Percentiles rank a stretch among this genome's conserved stretches.
Conservation (phyloP, 2,888 invertebrate species). For the Myopa testacea region DNA sequence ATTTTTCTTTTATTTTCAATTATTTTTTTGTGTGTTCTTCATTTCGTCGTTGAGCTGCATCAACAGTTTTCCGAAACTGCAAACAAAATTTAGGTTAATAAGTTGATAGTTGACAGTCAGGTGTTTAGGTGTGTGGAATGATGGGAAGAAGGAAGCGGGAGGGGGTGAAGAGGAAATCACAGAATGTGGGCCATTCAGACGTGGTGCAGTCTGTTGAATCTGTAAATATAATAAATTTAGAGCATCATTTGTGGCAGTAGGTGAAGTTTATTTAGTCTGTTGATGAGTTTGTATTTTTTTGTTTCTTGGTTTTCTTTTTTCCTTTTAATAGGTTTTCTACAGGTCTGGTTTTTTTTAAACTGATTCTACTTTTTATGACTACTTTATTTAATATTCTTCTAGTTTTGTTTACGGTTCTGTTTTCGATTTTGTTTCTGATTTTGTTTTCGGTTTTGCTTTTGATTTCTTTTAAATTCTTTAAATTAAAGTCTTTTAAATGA, state of each 20-base stretch:
- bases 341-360: neutral
- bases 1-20: neutral
- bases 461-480: too few species aligned
- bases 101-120: neutral
- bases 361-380: too few species aligned
- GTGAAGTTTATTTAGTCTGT: conserved; percentile 26
- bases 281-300: conserved; percentile 4
- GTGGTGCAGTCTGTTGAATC: neutral
- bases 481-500: too few species aligned
- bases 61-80: neutral
- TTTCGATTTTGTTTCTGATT: neutral
- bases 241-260: conserved; percentile 31
- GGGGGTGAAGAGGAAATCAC: neutral
- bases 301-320: conserved; percentile 15
- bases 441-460: neutral
- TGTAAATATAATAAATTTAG: neutral
- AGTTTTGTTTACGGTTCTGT: neutral
- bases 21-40: neutral
- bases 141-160: neutral
- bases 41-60: neutral
- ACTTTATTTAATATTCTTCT: too few species aligned
- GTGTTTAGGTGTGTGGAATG: neutral
- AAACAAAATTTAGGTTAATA: conserved; percentile 22
- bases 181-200: neutral
- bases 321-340: neutral